Conservation (phyloP, 2,888 invertebrate genomes). For the Ophonus ardosiacus region DNA sequence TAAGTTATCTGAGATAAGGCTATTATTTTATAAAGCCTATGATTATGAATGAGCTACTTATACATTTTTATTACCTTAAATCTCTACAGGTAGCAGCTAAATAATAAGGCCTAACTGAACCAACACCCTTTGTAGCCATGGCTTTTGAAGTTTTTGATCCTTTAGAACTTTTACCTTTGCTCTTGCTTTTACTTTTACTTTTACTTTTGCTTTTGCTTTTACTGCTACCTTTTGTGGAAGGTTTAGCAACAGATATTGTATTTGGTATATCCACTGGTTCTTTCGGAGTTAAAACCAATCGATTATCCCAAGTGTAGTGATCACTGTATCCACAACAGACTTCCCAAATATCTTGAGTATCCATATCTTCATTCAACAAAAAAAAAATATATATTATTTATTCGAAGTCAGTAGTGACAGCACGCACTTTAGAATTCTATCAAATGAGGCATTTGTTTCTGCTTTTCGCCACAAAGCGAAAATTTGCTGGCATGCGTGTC, state of each 20-base stretch:
- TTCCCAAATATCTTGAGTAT: slow-evolving; percentile 70
- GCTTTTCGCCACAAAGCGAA: too few species aligned
- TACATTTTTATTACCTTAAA: slow-evolving; percentile 65
- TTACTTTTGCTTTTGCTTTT: slow-evolving; percentile 59
- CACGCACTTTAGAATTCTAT: too few species aligned
- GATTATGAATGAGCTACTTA: too few species aligned
- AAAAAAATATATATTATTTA: background rate
- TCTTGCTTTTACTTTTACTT: slow-evolving; percentile 48
- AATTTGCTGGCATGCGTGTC: too few species aligned
- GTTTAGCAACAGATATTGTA: slow-evolving; percentile 9
- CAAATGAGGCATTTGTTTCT: too few species aligned
- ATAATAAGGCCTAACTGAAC: slow-evolving; percentile 64
- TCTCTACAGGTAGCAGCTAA: slow-evolving; percentile 68
- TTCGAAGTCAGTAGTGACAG: too few species aligned
- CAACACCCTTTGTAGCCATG: slow-evolving; percentile 18
- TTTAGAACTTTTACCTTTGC: slow-evolving; percentile 53
- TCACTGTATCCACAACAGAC: slow-evolving; percentile 69
- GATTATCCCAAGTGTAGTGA: slow-evolving; percentile 69
- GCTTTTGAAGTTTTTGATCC: slow-evolving; percentile 54
- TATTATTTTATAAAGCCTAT: too few species aligned
- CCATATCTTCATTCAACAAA: slow-evolving; percentile 64
- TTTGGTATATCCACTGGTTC: slow-evolving; percentile 5
- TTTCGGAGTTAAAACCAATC: background rate
- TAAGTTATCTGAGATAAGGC: too few species aligned
- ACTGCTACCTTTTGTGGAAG: slow-evolving; percentile 55